Base-by-base conservation (phyloP, 2,888 invertebrate genomes). In the Agriopis marginaria region DNA sequence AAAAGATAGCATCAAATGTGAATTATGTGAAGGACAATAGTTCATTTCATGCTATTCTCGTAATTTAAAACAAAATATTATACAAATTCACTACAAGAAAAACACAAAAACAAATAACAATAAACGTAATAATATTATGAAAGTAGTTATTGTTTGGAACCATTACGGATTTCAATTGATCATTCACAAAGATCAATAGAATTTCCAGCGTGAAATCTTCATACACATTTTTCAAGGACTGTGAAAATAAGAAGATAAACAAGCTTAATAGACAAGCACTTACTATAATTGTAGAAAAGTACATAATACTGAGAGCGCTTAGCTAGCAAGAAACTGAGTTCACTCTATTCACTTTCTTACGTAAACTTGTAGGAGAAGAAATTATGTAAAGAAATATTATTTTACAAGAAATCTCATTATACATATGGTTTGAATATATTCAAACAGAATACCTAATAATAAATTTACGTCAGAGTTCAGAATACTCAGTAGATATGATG, bases 301-400 rank as follows among this genome's bases (percentile, higher is more conserved):
- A 62, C 44, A 42, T 32, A 60, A 55, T 39, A 54, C 47, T 47
- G 47, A 63, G 44, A 64, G 64, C 56, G 56, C 56, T 65, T 53
- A 59, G 45, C 45, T 32, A 40, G 40, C 44, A 51, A n/a, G 56
- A 64, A 64, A 58, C 58, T 58, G 23, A 40, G 7, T 32, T 32
- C 42, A 8, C 56, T 58, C 58, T 5, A 32, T 51, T 39, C 14
- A 51, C 6, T 65, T 39, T 45, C 44, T 51, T 45, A 45, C 5
- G 49, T 14, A 17, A 61, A 42, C 14, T 62, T 54, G 32, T 23
- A 14, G 11, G n/a, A 42, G 42, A 40, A 64, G 40, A 8, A 32
- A 32, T 32, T 32, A 32, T 32, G 32, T 32, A 32, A 32, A 40
- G 39, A 40, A 60, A 47, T 32, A 56, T 49, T 64, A 50, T 56